Evolutionary conservation across 2,797 vertebrate species (phyloP), one percentile per base, ranked within the genome.

Genomic region (Cygnus olor): DNA sequence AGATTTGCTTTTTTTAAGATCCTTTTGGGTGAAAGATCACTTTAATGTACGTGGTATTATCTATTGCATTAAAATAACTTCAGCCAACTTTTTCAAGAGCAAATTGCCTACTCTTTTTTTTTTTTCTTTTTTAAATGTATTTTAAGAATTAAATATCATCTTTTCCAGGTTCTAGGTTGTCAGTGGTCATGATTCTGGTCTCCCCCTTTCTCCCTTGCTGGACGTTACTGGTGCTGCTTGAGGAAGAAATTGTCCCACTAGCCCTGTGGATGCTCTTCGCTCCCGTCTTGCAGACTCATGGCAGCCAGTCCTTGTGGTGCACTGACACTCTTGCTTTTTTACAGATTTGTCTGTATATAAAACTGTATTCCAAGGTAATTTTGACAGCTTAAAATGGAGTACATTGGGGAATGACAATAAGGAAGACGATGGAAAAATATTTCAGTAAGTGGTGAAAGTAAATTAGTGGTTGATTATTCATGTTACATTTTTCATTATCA

Each of bases 271-370:
- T 82, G 36, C 15, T 28, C 20, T 82, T 3, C 2, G 13, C 7
- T 70, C 16, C 34, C 53, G 70, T 5, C 38, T 66, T 19, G 15
- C 6, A 56, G 21, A 21, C 1, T 0, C 20, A 61, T 5, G 13
- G 21, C 21, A 32, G 7, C 14, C 0, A 0, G 25, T 16, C 19
- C 7, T 45, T 1, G 0, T 0, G 1, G 6, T 0, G 1, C 16
- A 8, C 22, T 32, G 10, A 24, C 21, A 14, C 13, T 14, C 14
- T 10, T 16, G 6, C 4, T 0, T 7, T 44, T 77, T 60, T 19
- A 12, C 14, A 61, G 1, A 38, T 9, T 81, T 14, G 12, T 63
- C 36, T 76, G 88, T 44, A 27, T 25, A 8, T 3, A 30, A 19
- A 89, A 61, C 15, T 42, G n/a, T 38, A 42, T 44, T 4, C 2